Base-by-base conservation (phyloP, 35 echinoderm and acorn worm genomes). In the Strongylocentrotus purpuratus region DNA sequence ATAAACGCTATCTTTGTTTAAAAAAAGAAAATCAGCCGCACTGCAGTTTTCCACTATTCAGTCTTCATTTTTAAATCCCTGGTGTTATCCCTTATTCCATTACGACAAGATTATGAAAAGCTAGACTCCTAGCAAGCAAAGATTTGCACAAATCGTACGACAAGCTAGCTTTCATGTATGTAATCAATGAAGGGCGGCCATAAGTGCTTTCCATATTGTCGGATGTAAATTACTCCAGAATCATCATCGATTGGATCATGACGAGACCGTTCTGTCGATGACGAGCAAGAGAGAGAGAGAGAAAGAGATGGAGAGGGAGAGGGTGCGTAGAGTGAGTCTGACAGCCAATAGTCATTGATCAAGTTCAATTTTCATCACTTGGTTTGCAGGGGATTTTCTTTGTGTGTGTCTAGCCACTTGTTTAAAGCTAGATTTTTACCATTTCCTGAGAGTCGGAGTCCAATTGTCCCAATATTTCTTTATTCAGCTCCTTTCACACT, bases 161-260 rank as follows among this genome's bases (percentile, higher is more conserved):
- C 35, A 41, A 28, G 65, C 28, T 7, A 22, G 65, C 65, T 78
- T 78, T 78, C 65, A 78, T 78, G 65, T 78, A 78, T 78, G 65
- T 78, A 78, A 78, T 78, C 65, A 78, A 78, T 78, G 65, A 78
- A n/a, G 65, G 20, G 65, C 20, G 18, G 65, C 65, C 65, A 78
- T 78, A 78, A 78, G 65, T 78, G 65, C 65, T 78, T 78, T 78
- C 65, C 65, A 78, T 78, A 78, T 78, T 78, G 65, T 78, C 65
- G 28, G 65, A 78, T 78, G 65, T 78, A 78, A 78, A 78, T 78
- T 78, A 78, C 65, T 78, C n/a, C 65, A 78, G 65, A 22, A 78
- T 78, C 65, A 78, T 78, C 65, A 78, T 78, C 65, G 65, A 78
- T 78, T 78, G 65, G 65, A 78, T 78, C 65, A 78, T 78, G 65